Base-by-base conservation (phyloP, 1,140 invertebrate genomes). In the Monomorium pharaonis region DNA sequence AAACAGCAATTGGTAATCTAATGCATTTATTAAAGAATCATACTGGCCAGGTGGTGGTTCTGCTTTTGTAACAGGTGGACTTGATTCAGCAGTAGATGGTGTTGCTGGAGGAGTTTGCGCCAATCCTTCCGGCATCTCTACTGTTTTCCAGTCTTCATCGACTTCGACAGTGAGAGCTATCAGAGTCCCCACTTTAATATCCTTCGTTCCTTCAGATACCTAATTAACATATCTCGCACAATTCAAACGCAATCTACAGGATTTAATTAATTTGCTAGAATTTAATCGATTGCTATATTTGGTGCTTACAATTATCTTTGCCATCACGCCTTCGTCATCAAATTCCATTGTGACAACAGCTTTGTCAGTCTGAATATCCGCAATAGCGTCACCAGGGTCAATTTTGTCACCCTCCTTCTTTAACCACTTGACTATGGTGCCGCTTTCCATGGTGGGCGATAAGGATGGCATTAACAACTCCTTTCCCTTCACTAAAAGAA, bases 301-400 rank as follows among this genome's bases (percentile, higher is more conserved):
- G n/a, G 2, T 60, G 62, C 86, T 90, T 92, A 95, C 94, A 83
- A 95, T 89, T 80, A 99, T 99, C 95, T 99, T 99, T 10, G 99
- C 99, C 67, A 99, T 94, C 94, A 98, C 98, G 58, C 98, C 98
- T 95, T 99, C 99, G 93, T 99, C 99, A 0, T 99, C 98, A 24
- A 99, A 98, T 95, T 99, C 99, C 95, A 99, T 99, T 1, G 99
- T 99, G 98, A 99, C 99, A 0, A 99, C 99, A 0, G 99, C 99
- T 95, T 99, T 99, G 92, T 99, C 99, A 16, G 99, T 99, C 96
- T 99, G 99, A 95, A 99, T 99, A 96, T 99, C 99, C 86, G 99
- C 99, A 63, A 99, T 94, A 9, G 99, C 95, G 95, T 99, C 99
- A 88, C 97, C 97, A 96, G 92, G 94, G 95, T 97, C 44, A 96